Evolutionary conservation across 2,113 vertebrate species (phyloP), one percentile per base, ranked within the genome.

Genomic region (Periophthalmodon schlosseri): DNA sequence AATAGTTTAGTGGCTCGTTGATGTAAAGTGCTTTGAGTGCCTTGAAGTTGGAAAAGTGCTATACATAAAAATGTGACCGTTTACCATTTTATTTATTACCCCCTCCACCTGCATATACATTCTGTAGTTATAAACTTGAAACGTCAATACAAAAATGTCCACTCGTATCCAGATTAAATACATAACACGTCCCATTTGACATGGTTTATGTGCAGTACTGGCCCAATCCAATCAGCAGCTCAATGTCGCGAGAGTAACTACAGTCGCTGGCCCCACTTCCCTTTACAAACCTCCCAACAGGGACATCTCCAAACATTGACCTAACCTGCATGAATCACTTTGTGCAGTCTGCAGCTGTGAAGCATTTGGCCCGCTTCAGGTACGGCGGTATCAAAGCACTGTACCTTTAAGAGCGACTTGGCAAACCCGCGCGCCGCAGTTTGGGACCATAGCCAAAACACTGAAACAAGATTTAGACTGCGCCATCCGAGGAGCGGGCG

Each of bases 301-400:
- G 73, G 16, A n/a, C n/a, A 74, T 78, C 72, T 49, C 57, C 69
- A 71, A 69, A 72, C 73, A 73, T 80, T 36, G 58, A 82, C 77
- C 65, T 9, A 70, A 67, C 52, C 50, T 68, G 1, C 49, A 77
- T 63, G 79, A 81, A 75, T 84, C 68, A 77, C 44, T 80, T 18
- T 36, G 70, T 46, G 64, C 75, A 47, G 78, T n/a, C 20, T 14
- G 73, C 75, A 81, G 79, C 78, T 83, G 78, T 71, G 76, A 78
- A 82, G 77, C 69, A 78, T 83, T 34, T 76, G 79, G 75, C 73
- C 76, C 71, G 66, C 77, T 87, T 24, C 76, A 76, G 39, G 65
- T 71, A 39, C 73, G 16, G 2, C 52, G 79, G 81, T 81, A 84
- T n/a, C 60, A 24, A 63, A 70, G 69, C 72, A 28, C 70, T 28